Conservation (phyloP, 2,888 invertebrate species). For the Xestia c-nigrum region DNA sequence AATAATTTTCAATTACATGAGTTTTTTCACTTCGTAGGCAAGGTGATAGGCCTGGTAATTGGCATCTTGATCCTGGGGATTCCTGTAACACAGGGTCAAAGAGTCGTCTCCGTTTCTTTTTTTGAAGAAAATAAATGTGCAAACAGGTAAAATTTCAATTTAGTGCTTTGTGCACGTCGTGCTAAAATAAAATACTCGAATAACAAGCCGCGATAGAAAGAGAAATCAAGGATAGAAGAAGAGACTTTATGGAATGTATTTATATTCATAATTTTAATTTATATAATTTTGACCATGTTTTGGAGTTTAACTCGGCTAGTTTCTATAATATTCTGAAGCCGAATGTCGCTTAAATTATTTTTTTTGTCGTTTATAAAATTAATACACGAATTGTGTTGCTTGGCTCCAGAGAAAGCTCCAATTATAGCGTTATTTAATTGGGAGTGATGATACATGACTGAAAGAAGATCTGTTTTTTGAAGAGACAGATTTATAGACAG, state of each 20-base stretch:
- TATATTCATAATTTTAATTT: conserved; percentile 51
- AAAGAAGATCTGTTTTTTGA: conserved; percentile 31
- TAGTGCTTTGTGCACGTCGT: conserved; percentile 68
- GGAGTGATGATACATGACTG: conserved; percentile 62
- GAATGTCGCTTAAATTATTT: conserved; percentile 34
- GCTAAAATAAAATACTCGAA: conserved; percentile 67
- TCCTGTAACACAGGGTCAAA: conserved; percentile 96
- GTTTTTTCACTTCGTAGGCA: conserved; percentile 99
- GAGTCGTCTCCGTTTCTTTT: conserved; percentile 82
- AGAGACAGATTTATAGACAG: conserved; percentile 45
- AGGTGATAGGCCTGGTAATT: conserved; percentile 99
- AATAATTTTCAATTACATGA: conserved; percentile 96
- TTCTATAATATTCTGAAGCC: conserved; percentile 49
- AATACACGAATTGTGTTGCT: conserved; percentile 62
- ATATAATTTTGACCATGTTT: conserved; percentile 44
- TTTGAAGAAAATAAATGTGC: conserved; percentile 64
- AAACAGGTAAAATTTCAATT: conserved; percentile 55
- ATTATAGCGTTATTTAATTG: conserved; percentile 60
- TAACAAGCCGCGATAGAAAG: conserved; percentile 77
- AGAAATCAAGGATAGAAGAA: conserved; percentile 68
- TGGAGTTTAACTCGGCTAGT: conserved; percentile 27
- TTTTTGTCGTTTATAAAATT: conserved; percentile 49
- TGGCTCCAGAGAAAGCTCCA: conserved; percentile 67
- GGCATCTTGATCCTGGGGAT: conserved; percentile 96
- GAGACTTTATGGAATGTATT: conserved; percentile 59